Evolutionary conservation across 1,140 invertebrate genomes (phyloP).

Genomic region (Choristoneura fumiferana): DNA sequence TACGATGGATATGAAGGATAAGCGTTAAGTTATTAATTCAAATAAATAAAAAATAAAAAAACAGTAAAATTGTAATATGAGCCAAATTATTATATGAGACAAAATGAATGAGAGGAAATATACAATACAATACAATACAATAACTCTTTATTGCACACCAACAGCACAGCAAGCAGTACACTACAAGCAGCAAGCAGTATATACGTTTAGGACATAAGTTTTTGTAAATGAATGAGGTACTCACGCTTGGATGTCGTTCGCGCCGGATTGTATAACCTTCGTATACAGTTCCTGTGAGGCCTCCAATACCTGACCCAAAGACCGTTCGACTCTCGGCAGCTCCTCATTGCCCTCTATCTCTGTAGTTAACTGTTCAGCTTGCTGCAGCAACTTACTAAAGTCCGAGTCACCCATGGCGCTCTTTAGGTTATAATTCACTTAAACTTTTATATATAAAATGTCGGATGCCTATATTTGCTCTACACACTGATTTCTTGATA

Average conservation of each 20-base stretch:
- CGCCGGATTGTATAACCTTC: conserved; percentile 88
- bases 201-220: too few relatives aligned
- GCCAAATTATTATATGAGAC: too few relatives aligned
- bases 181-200: too few relatives aligned
- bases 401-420: conserved; percentile 75
- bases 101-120: too few relatives aligned
- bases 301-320: conserved; percentile 93
- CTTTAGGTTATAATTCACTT: conserved; percentile 44
- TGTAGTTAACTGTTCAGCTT: conserved; percentile 93
- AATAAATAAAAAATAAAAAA: too few relatives aligned
- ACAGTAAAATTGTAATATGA: conserved; percentile 19
- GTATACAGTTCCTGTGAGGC: conserved; percentile 94
- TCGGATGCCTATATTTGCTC: not conserved
- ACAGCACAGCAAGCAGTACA: too few relatives aligned
- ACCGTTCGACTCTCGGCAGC: conserved; percentile 92
- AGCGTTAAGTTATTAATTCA: too few relatives aligned
- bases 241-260: conserved; percentile 96
- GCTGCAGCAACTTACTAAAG: conserved; percentile 92
- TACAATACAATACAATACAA: too few relatives aligned
- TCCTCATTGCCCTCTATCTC: conserved; percentile 92
- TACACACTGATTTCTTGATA: too few relatives aligned
- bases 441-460: conserved; percentile 27
- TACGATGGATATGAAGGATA: too few relatives aligned
- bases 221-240: conserved; percentile 39
- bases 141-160: too few relatives aligned